A percentile compares a stretch with the other conserved stretches of the same genome.
phyloP scores from a whole-genome alignment of 2,797 vertebrate genomes.

The Meda fulgida region DNA sequence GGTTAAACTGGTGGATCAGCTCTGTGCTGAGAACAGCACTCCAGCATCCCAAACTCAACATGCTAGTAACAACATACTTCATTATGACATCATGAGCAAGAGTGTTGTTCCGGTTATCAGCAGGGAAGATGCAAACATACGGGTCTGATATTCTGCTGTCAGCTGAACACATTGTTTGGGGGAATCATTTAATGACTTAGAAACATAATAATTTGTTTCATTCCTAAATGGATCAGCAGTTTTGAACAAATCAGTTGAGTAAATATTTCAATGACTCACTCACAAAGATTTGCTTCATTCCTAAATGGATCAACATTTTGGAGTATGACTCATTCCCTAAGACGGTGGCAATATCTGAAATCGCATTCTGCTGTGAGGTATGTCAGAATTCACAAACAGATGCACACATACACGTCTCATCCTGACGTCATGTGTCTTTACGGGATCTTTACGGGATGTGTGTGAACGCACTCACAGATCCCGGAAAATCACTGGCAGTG shows the following conservation, averaged over 20 bases:
- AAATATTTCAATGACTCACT: neutral
- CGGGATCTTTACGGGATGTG: no score
- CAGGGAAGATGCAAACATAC: neutral
- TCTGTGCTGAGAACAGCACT: neutral
- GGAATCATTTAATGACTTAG: neutral
- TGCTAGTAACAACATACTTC: neutral
- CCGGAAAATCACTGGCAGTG: no score
- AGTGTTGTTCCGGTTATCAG: neutral
- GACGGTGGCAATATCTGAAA: no score
- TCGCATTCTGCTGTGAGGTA: no score
- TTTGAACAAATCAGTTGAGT: neutral
- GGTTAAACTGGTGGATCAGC: neutral
- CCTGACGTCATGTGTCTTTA: no score
- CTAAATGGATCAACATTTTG: no score
- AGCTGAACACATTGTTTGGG: neutral
- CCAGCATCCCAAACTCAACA: neutral
- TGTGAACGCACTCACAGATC: no score
- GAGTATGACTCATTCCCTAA: no score
- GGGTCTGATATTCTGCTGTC: neutral
- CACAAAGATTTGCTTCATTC: no score
- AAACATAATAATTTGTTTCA: neutral
- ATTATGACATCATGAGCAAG: neutral
- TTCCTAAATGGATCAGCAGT: neutral
- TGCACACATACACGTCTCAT: no score
- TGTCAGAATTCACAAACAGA: no score